phyloP scores from a whole-genome alignment of 1,140 invertebrate genomes.

The Cepaea nemoralis region DNA sequence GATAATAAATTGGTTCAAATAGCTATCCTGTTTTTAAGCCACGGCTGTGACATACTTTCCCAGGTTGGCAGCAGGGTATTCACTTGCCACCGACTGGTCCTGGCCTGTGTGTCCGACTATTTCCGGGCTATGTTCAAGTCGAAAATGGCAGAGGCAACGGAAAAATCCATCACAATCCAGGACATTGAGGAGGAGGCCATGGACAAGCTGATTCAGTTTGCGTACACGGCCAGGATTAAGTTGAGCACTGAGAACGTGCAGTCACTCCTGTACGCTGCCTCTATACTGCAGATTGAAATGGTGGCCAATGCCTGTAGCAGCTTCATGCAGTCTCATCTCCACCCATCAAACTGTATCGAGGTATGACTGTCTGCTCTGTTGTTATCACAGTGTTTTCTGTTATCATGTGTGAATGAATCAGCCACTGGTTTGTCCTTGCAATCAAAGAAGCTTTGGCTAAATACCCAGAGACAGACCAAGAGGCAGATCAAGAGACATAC shows the following conservation, averaged over 20 bases:
- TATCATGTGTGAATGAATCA: too few relatives aligned
- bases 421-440: too few relatives aligned
- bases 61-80: conserved; percentile 61
- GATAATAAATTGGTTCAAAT: too few relatives aligned
- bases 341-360: conserved; percentile 69
- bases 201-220: conserved; percentile 67
- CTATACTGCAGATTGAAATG: conserved; percentile 69
- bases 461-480: too few relatives aligned
- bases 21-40: too few relatives aligned
- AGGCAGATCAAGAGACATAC: too few relatives aligned
- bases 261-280: conserved; percentile 67
- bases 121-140: conserved; percentile 70
- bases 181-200: conserved; percentile 70
- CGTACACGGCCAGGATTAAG: conserved; percentile 67
- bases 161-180: conserved; percentile 62
- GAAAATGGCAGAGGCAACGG: conserved; percentile 66
- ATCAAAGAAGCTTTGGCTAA: too few relatives aligned
- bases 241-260: conserved; percentile 70
- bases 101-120: conserved; percentile 68
- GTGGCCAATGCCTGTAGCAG: conserved; percentile 68
- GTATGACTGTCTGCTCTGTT: too few relatives aligned
- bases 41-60: too few relatives aligned
- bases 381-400: too few relatives aligned
- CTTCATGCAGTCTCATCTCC: conserved; percentile 70
- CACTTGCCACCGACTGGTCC: conserved; percentile 66